Evolutionary conservation across 2,797 vertebrate species (phyloP), one percentile per base, ranked within the genome.

Genomic region (Sebastes steindachneri): DNA sequence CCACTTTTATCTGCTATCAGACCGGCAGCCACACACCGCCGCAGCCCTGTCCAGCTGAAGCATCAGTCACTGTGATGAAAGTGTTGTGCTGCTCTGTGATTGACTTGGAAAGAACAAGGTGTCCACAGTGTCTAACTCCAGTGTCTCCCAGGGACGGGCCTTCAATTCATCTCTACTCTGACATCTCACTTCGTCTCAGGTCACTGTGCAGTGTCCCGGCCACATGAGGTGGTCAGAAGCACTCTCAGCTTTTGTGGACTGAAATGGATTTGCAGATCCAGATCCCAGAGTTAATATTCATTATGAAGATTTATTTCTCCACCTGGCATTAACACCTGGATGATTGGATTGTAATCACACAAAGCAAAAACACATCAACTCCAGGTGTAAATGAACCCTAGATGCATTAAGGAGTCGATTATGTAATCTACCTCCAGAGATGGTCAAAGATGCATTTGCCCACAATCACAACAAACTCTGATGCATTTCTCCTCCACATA

Each of bases 51-150:
- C 82, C 57, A 64, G 66, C 53, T 65, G 19, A 57, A 75, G 53
- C 72, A 91, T 92, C 75, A 14, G 71, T 86, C 73, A 83, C 67
- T 31, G 68, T 77, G 80, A 88, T 82, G 21, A 72, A 80, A 82
- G 59, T 29, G 17, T 65, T 57, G 41, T 59, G 55, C 58, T 33
- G 31, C 23, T 17, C 17, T 3, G 41, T 48, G 73, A 88, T 65
- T 75, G 76, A 85, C 87, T 89, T 58, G 60, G 62, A 84, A 78
- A 80, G 84, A 81, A 81, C 83, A 79, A 83, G 66, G 45, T 60
- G 57, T 90, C 66, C 67, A 72, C 63, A 23, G 67, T 73, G 68
- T 84, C 74, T 67, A 72, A 80, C 69, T 80, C 35, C 31, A 64
- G 64, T 31, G 71, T 90, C 84, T 83, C 75, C 14, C 14, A 70